Conservation (phyloP, 1,140 invertebrate species). For the Eumaeus atala region DNA sequence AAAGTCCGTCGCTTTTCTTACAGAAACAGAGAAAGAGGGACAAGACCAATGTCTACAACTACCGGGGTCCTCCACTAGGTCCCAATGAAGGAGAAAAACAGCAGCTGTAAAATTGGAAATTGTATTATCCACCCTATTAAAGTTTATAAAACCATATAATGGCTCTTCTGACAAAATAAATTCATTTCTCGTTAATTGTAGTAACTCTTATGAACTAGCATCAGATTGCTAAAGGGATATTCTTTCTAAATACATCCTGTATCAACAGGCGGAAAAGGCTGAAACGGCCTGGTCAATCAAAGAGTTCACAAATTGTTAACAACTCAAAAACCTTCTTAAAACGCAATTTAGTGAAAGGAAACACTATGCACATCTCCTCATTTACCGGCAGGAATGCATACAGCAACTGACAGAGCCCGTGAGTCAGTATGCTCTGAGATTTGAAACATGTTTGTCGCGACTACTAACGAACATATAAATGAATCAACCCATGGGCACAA, state of each 20-base stretch:
- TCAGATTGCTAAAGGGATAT: too few species aligned
- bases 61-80: not conserved
- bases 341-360: slow-evolving; percentile 1
- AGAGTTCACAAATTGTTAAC: not conserved
- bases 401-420: slow-evolving; percentile 1
- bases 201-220: too few species aligned
- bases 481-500: slow-evolving; percentile 5
- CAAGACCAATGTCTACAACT: not conserved
- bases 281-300: not conserved
- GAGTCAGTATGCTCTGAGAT: too few species aligned
- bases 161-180: not conserved
- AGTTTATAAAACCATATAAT: not conserved
- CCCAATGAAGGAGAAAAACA: not conserved
- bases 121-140: not conserved
- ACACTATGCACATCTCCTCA: not conserved
- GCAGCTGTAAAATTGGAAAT: not conserved
- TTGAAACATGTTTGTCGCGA: too few species aligned
- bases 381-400: not conserved
- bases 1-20: not conserved
- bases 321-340: not conserved
- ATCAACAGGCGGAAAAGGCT: too few species aligned
- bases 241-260: too few species aligned
- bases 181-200: too few species aligned
- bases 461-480: slow-evolving; percentile 5
- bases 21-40: not conserved